These are phyloP conservation scores for Epinephelus cyanopodus DNA, from an alignment of 2,113 vertebrate genomes.

Conservation along the genomic window DNA sequence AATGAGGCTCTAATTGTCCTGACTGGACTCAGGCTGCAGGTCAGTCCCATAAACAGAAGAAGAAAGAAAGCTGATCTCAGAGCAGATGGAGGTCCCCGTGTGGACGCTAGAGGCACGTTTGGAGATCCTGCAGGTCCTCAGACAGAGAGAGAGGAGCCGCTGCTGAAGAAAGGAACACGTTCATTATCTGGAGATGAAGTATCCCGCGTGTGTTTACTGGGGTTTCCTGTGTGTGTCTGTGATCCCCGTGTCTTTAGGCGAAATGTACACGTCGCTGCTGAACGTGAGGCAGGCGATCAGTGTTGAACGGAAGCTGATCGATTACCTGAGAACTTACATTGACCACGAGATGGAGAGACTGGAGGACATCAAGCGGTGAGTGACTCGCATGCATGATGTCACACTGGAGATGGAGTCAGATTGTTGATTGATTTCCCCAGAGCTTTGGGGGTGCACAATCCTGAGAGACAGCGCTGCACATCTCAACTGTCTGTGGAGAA, in stretches of 20 bases:
- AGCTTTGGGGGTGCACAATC: neutral
- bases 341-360: slow-evolving; percentile 82
- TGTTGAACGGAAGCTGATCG: slow-evolving; percentile 81
- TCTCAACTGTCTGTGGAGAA: neutral
- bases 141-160: slow-evolving; percentile 15
- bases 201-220: neutral
- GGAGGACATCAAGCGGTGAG: slow-evolving; percentile 83
- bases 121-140: slow-evolving; percentile 8
- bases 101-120: neutral
- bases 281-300: slow-evolving; percentile 80
- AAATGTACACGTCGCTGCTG: slow-evolving; percentile 84
- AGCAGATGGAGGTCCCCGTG: slow-evolving; percentile 20
- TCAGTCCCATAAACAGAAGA: neutral
- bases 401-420: neutral
- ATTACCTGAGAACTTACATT: slow-evolving; percentile 79
- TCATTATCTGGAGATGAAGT: slow-evolving; percentile 29
- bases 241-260: slow-evolving; percentile 38
- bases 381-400: slow-evolving; percentile 30
- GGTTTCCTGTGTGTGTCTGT: slow-evolving; percentile 33
- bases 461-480: neutral
- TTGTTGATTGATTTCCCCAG: neutral
- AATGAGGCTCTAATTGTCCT: neutral
- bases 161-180: too few relatives aligned
- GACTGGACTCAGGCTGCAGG: slow-evolving; percentile 8
- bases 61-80: slow-evolving; percentile 41